Percentiles rank a stretch among this genome's conserved stretches.
Conservation (phyloP, 30 jellyfish, hydroid and myxozoan species). For the Aurelia aurita region DNA sequence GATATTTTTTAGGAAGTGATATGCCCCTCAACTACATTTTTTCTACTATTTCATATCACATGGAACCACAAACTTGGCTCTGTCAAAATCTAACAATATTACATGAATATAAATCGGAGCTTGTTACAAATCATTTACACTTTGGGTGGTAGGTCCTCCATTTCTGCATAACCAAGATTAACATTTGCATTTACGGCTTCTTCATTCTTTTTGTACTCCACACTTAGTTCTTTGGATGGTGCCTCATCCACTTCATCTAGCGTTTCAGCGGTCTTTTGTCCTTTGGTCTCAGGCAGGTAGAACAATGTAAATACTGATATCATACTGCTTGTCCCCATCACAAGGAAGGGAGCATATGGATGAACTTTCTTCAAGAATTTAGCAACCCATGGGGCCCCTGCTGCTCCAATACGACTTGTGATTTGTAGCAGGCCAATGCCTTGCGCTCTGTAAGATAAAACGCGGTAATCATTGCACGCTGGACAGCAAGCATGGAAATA, state of each 20-base stretch:
- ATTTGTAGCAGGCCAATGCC: slow-evolving; percentile 82
- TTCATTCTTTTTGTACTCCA: slow-evolving; percentile 1
- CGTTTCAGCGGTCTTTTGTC: slow-evolving; percentile 69
- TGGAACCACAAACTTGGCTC: too few species aligned
- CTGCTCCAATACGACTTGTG: slow-evolving; percentile 85
- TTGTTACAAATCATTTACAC: too few species aligned
- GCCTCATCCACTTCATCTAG: background rate
- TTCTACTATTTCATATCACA: too few species aligned
- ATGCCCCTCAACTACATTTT: too few species aligned
- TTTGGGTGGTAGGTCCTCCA: too few species aligned
- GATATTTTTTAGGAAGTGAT: too few species aligned
- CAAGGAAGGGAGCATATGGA: slow-evolving; percentile 54
- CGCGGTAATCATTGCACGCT: too few species aligned
- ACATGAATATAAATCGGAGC: too few species aligned
- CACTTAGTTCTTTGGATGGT: slow-evolving; percentile 3
- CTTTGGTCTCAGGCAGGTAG: slow-evolving; percentile 87
- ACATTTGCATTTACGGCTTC: slow-evolving; percentile 17
- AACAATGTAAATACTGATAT: slow-evolving; percentile 29
- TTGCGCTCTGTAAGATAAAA: slow-evolving; percentile 55
- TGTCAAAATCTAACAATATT: too few species aligned
- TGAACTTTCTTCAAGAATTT: slow-evolving; percentile 61
- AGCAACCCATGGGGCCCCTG: slow-evolving; percentile 94
- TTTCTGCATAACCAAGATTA: slow-evolving; percentile 15
- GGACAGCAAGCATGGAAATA: too few species aligned
- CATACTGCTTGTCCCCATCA: slow-evolving; percentile 78